A percentile compares a stretch with the other conserved stretches of the same genome.
Conservation (phyloP, 2,113 vertebrate species). For the Colius striatus region DNA sequence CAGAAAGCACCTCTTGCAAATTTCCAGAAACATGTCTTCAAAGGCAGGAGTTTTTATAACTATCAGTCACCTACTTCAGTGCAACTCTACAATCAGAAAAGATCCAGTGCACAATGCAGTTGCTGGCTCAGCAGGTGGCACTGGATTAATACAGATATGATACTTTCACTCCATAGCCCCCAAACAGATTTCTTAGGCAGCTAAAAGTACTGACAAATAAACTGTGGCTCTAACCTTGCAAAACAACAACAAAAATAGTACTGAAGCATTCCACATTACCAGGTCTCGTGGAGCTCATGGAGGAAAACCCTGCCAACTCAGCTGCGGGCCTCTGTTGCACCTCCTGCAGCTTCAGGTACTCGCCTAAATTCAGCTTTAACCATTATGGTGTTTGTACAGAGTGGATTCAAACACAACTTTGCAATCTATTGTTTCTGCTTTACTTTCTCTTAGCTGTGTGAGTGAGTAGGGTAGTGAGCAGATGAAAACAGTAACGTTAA, state of each 20-base stretch:
- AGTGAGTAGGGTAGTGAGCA: not conserved
- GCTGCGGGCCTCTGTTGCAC: not conserved
- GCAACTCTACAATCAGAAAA: not conserved
- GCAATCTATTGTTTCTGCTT: not conserved
- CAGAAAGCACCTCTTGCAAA: not conserved
- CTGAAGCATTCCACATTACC: not conserved
- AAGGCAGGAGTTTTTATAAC: not conserved
- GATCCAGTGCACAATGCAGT: not conserved
- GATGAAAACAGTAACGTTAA: not conserved
- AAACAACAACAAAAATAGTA: not conserved
- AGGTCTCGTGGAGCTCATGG: not conserved
- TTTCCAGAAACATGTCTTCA: not conserved
- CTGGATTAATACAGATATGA: slow-evolving; percentile 28
- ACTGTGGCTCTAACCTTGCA: not conserved
- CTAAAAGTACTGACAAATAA: not conserved
- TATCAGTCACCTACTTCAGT: not conserved
- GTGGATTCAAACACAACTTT: not conserved
- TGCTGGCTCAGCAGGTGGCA: slow-evolving; percentile 60
- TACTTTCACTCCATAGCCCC: not conserved
- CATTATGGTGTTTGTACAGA: not conserved
- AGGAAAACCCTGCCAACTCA: not conserved
- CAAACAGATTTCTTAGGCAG: not conserved
- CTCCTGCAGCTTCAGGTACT: not conserved
- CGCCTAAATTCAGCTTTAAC: not conserved
- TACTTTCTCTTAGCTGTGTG: not conserved